Base-by-base conservation (phyloP, 2,797 vertebrate genomes). In the Cuculus canorus region DNA sequence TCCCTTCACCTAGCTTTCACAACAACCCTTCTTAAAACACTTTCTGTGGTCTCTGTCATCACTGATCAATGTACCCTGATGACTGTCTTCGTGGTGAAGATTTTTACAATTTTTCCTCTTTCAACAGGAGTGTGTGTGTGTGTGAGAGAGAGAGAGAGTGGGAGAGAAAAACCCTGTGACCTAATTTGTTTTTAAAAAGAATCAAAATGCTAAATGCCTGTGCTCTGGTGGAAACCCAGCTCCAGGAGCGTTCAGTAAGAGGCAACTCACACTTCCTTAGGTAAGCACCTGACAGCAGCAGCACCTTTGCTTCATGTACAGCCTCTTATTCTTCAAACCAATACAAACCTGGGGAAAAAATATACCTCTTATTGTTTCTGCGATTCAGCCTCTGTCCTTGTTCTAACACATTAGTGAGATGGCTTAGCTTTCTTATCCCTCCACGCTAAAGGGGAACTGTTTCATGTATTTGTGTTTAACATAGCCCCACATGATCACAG, bases 171-270 rank as follows among this genome's bases (percentile, higher is more conserved):
- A 57, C 24, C 21, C 45, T 21, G 8, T 17, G 35, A 89, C 48
- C 25, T 66, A 18, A 16, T 87, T 56, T 66, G 19, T 65, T 86
- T 76, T 76, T 85, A 56, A 82, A 73, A 43, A 43, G 30, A 77
- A 7, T 27, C 32, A 45, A 84, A 90, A 56, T 35, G 15, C 28
- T 53, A 41, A 86, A 61, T 71, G 17, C 4, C 15, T 77, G 33
- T 2, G 4, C 25, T 14, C 0, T 7, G 28, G 21, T 81, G 37
- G 37, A 89, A 78, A 77, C 13, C 9, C 59, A 69, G 27, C 41
- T 37, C 37, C n/a, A n/a, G 25, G 27, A 32, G 60, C 5, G 22
- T 68, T n/a, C 15, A 43, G 1, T 30, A 41, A 0, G 0, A 63
- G 39, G 8, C 56, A 82, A 39, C 60, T 45, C 52, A 10, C 0